A percentile compares a stretch with the other conserved stretches of the same genome.
Evolutionary conservation across 2,888 invertebrate genomes (phyloP).

Genomic region (Psylliodes chrysocephalus): DNA sequence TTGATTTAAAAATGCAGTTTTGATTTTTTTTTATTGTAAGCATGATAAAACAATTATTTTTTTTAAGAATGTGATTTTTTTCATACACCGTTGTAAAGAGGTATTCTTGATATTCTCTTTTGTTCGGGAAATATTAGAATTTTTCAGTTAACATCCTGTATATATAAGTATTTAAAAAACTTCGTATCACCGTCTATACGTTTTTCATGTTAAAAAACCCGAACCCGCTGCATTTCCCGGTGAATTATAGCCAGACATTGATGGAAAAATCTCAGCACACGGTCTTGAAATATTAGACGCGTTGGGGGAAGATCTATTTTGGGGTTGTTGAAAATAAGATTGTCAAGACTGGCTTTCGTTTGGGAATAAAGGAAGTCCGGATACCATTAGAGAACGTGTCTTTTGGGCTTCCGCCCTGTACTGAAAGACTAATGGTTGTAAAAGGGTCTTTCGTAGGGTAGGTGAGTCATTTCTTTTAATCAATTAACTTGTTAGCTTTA

Average conservation of each 20-base stretch:
- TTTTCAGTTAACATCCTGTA: too few relatives aligned
- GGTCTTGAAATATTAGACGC: slow-evolving; percentile 21
- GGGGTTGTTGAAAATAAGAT: slow-evolving; percentile 30
- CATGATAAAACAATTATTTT: too few relatives aligned
- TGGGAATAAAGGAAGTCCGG: slow-evolving; percentile 33
- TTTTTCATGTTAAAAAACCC: too few relatives aligned
- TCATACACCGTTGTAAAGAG: too few relatives aligned
- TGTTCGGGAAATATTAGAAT: too few relatives aligned
- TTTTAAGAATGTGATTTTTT: too few relatives aligned
- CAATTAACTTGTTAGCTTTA: neutral
- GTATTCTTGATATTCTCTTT: too few relatives aligned
- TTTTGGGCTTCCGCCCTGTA: slow-evolving; percentile 25
- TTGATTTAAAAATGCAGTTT: too few relatives aligned
- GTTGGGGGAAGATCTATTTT: slow-evolving; percentile 34
- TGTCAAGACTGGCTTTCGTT: slow-evolving; percentile 20
- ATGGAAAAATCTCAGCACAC: slow-evolving; percentile 11
- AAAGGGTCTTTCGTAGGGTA: neutral
- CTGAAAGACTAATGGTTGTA: slow-evolving; percentile 27
- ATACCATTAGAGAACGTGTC: slow-evolving; percentile 32
- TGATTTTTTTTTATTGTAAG: too few relatives aligned
- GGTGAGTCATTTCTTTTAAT: slow-evolving; percentile 15
- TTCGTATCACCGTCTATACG: too few relatives aligned
- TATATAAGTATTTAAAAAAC: too few relatives aligned
- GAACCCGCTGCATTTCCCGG: slow-evolving; percentile 13
- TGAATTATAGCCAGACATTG: neutral